Evolutionary conservation across 1,140 invertebrate genomes (phyloP).

Genomic region (Lordiphosa clarofinis): DNA sequence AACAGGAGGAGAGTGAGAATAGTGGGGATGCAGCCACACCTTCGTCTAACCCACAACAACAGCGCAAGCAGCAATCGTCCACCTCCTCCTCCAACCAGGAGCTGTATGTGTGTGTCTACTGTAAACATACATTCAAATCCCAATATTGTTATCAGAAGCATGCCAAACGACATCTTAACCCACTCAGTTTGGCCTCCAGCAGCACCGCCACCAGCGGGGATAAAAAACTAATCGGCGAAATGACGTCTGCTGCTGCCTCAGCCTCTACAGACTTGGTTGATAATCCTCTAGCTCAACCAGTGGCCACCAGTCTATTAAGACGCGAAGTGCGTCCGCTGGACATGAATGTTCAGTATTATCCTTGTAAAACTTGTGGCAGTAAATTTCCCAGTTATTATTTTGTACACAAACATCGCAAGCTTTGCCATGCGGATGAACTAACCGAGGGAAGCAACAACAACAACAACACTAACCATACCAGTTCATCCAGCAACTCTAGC

Average conservation of each 20-base stretch:
- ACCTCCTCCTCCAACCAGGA: constrained; percentile 58
- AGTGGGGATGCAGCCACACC: constrained; percentile 31
- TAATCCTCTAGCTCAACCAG: background rate
- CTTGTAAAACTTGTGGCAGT: constrained; percentile 93
- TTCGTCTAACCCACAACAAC: constrained; percentile 2
- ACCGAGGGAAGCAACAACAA: constrained; percentile 10
- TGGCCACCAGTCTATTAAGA: constrained; percentile 33
- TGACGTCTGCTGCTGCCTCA: background rate
- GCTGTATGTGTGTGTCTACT: constrained; percentile 87
- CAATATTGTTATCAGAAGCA: constrained; percentile 91
- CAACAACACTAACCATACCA: constrained; percentile 19
- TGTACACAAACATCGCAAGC: constrained; percentile 93
- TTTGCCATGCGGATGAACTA: constrained; percentile 87
- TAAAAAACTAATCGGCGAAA: constrained; percentile 1
- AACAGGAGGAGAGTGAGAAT: constrained; percentile 74
- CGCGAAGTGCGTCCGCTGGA: constrained; percentile 85
- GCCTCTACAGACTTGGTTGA: constrained; percentile 17
- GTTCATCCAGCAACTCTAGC: constrained; percentile 16
- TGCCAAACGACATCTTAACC: constrained; percentile 85
- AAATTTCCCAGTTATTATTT: constrained; percentile 96
- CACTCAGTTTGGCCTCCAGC: constrained; percentile 74
- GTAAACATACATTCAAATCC: constrained; percentile 90
- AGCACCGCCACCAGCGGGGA: constrained; percentile 7
- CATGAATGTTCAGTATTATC: constrained; percentile 93
- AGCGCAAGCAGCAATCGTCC: constrained; percentile 1